Evolutionary conservation across 2,888 invertebrate species (phyloP).

Genomic region (Tetanocera ferruginea): DNA sequence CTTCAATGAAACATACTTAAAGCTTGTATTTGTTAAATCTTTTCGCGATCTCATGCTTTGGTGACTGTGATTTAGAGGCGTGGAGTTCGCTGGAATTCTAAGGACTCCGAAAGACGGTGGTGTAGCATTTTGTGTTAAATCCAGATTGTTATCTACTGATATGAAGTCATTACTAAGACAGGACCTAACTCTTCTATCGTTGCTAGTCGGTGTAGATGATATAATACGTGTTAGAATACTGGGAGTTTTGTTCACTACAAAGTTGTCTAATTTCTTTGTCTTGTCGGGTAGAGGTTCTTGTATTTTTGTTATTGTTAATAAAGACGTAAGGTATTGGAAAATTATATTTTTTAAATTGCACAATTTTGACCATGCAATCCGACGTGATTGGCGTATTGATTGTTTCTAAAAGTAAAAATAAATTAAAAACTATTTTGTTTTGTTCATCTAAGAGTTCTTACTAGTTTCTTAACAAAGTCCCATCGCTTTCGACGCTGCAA

Average conservation of each 20-base stretch:
- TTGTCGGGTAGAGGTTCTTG: conserved; percentile 50
- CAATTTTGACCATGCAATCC: conserved; percentile 64
- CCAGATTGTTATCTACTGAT: conserved; percentile 53
- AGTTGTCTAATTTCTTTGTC: neutral
- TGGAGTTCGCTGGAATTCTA: conserved; percentile 63
- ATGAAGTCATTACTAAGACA: conserved; percentile 49
- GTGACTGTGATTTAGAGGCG: conserved; percentile 65
- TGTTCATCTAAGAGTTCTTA: conserved; percentile 47
- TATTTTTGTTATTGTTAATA: conserved; percentile 59
- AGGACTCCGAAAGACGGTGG: conserved; percentile 53
- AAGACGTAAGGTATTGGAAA: conserved; percentile 55
- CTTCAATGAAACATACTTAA: conserved; percentile 46
- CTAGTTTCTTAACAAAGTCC: conserved; percentile 59
- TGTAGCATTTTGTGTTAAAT: conserved; percentile 58
- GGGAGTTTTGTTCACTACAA: conserved; percentile 2
- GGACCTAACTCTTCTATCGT: neutral
- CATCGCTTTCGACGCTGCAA: conserved; percentile 61
- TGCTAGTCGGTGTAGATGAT: conserved; percentile 47
- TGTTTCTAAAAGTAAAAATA: conserved; percentile 56
- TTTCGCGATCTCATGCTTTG: conserved; percentile 58
- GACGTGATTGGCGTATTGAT: conserved; percentile 61
- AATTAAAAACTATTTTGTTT: neutral
- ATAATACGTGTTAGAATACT: conserved; percentile 38
- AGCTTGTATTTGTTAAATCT: conserved; percentile 59
- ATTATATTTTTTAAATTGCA: conserved; percentile 64